Conservation (phyloP, 1,140 invertebrate species). For the Homarus americanus region DNA sequence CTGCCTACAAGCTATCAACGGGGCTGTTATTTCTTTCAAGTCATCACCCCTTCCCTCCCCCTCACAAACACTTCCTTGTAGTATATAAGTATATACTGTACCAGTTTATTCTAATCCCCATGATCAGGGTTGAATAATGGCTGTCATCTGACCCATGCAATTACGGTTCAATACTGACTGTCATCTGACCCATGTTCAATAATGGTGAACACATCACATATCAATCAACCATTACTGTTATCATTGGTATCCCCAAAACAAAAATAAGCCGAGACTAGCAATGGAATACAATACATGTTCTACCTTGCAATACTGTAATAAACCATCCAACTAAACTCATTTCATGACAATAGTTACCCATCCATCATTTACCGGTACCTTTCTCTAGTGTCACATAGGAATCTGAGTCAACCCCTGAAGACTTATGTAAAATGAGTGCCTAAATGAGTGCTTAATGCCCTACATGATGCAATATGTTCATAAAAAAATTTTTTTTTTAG, state of each 20-base stretch:
- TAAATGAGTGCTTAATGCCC: slow-evolving; percentile 15
- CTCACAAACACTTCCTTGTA: not conserved
- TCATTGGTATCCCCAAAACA: no score
- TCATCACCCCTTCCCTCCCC: not conserved
- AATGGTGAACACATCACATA: not conserved
- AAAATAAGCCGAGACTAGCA: not conserved
- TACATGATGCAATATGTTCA: slow-evolving; percentile 34
- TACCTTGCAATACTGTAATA: not conserved
- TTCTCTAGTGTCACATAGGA: not conserved
- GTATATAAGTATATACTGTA: not conserved
- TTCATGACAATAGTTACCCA: not conserved
- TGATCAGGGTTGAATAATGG: not conserved
- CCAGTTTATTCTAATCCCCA: not conserved
- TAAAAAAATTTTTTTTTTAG: not conserved
- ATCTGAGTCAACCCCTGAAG: not conserved
- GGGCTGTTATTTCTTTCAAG: not conserved
- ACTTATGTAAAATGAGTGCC: slow-evolving; percentile 1
- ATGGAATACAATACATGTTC: not conserved
- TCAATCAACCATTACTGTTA: not conserved
- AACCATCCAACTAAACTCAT: not conserved
- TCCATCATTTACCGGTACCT: not conserved
- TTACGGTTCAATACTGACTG: no score
- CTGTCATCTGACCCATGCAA: no score
- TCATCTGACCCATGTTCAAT: no score
- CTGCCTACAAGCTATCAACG: not conserved